These are phyloP conservation scores for Carlito syrichta DNA, from an alignment of 2,113 vertebrate genomes.

Conservation along the genomic window DNA sequence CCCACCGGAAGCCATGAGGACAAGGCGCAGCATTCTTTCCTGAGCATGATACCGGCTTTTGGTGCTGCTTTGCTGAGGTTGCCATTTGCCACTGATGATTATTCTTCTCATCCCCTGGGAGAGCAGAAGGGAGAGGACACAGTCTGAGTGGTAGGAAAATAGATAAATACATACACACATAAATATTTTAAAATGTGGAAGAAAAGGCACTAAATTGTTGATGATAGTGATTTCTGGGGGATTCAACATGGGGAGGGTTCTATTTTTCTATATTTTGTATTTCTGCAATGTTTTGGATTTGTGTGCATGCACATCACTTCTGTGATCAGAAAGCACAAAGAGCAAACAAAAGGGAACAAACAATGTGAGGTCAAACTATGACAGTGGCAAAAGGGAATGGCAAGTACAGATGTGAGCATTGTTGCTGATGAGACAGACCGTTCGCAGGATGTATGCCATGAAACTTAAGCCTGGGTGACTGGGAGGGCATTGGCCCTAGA, in stretches of 20 bases:
- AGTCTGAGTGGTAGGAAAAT: background rate
- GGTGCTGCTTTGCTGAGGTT: too few species aligned
- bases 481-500: rapidly evolving
- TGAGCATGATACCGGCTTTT: too few species aligned
- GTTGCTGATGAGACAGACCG: background rate
- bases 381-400: background rate
- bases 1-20: too few species aligned
- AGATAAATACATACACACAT: too few species aligned
- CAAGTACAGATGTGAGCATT: background rate
- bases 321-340: background rate
- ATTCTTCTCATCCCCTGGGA: too few species aligned
- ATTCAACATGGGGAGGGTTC: background rate
- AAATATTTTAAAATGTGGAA: background rate
- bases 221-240: background rate
- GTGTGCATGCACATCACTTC: background rate
- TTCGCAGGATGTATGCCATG: too few species aligned
- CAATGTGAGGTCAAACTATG: background rate
- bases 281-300: background rate
- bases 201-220: background rate
- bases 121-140: too few species aligned
- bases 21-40: too few species aligned
- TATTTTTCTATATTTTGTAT: background rate
- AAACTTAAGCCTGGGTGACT: background rate
- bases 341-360: background rate
- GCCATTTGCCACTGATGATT: too few species aligned